Conservation (phyloP, 2,888 invertebrate species). For the Platypus cylindrus region DNA sequence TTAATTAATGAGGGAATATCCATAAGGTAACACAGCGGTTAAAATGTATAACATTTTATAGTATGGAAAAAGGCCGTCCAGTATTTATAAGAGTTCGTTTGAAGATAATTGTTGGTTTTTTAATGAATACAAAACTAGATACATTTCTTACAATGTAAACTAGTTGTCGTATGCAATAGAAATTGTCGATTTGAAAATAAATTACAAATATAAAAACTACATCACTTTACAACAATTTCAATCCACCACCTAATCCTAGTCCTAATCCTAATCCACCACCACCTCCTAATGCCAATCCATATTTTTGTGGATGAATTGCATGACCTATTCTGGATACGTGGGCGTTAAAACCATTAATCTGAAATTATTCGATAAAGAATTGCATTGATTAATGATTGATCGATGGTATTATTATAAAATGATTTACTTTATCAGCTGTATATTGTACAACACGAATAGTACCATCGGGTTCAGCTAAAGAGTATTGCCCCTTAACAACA, state of each 20-base stretch:
- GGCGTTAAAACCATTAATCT: slow-evolving; percentile 13
- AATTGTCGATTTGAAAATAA: no score
- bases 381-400: no score
- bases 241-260: slow-evolving; percentile 2
- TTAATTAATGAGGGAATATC: slow-evolving; percentile 5
- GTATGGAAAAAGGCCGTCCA: no score
- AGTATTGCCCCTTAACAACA: slow-evolving; percentile 35
- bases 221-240: no score
- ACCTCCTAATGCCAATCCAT: slow-evolving; percentile 1
- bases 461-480: slow-evolving; percentile 28
- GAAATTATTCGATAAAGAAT: neutral
- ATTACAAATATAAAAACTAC: no score
- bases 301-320: slow-evolving; percentile 9
- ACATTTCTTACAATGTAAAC: no score
- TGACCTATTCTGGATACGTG: slow-evolving; percentile 12
- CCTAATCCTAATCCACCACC: slow-evolving; percentile 6
- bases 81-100: neutral
- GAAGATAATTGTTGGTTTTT: neutral
- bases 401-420: no score
- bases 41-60: no score
- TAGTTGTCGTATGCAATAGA: no score
- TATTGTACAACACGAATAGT: slow-evolving; percentile 27
- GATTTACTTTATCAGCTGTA: slow-evolving; percentile 23
- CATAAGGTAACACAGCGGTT: slow-evolving; percentile 6
- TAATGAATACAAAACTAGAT: neutral